Conservation (phyloP, 2,888 invertebrate genomes). For the Emmelina monodactyla region DNA sequence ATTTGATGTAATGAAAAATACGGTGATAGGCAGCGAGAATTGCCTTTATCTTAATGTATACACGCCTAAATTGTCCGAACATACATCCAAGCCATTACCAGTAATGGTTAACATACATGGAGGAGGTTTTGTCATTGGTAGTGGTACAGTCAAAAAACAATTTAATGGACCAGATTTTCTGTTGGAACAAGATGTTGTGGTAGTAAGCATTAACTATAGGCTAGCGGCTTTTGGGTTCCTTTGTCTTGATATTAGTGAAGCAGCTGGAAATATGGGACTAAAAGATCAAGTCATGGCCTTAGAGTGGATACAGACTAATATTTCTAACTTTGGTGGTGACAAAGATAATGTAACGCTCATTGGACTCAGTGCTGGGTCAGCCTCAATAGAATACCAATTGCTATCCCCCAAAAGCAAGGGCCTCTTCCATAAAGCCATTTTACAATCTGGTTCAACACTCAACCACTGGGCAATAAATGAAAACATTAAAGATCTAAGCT, state of each 20-base stretch:
- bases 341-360: constrained; percentile 33
- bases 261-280: constrained; percentile 39
- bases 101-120: constrained; percentile 44
- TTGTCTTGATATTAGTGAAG: constrained; percentile 32
- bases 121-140: constrained; percentile 37
- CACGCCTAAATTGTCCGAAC: constrained; percentile 26
- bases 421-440: constrained; percentile 35
- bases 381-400: constrained; percentile 31
- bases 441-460: constrained; percentile 33
- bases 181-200: constrained; percentile 24
- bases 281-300: constrained; percentile 41
- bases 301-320: constrained; percentile 36
- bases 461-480: constrained; percentile 29
- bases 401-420: constrained; percentile 28
- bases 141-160: constrained; percentile 27
- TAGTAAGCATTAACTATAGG: constrained; percentile 6
- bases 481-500: background rate
- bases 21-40: constrained; percentile 32
- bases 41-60: constrained; percentile 42
- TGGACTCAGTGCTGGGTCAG: constrained; percentile 34
- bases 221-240: constrained; percentile 32
- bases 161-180: constrained; percentile 40
- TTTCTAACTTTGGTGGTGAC: constrained; percentile 31
- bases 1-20: constrained; percentile 17
- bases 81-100: constrained; percentile 20